Evolutionary conservation across 2,888 invertebrate genomes (phyloP), one percentile per base, ranked within the genome.

Genomic region (Bembecia ichneumoniformis): DNA sequence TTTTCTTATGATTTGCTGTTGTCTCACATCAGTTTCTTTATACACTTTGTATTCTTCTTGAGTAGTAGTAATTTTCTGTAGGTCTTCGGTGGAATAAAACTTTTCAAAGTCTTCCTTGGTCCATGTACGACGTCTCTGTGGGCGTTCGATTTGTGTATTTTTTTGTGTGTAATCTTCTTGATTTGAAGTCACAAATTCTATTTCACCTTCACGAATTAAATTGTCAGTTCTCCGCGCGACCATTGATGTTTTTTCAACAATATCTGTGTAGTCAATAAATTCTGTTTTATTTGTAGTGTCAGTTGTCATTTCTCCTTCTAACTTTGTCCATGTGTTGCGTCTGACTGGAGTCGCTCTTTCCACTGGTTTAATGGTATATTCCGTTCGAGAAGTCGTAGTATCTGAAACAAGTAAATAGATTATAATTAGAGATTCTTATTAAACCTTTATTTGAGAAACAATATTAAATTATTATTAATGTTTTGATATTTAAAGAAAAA

Each of bases 101-200:
- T 91, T 92, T 56, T 93, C 91, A 15, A 90, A 89, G 61, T 92
- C 92, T 72, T 93, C 92, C 64, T 92, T 92, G 0, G 91, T 92
- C 90, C 92, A 92, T 0, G 92, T 92, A 47, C 92, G 86, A 58
- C 92, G 87, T 51, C 91, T 87, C 55, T 82, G 84, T 14, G 90
- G 89, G 51, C 90, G 88, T 61, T 89, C 89, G n/a, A 90, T 71
- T 13, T 86, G 80, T 7, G 87, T 75, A 14, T 74, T 74, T 66
- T 92, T 92, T 63, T 91, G 88, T 1, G 89, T 88, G 56, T 87
- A 92, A 54, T 92, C 91, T 50, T 88, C 80, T 60, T 90, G 89
- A 52, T 89, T 89, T 1, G 92, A 91, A 11, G 91, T 91, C 46
- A 90, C 84, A 64, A 91, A 92, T 36, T 89, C 89, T 73, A 91